Evolutionary conservation across 2,797 vertebrate genomes (phyloP).

Genomic region (Natrix natrix): DNA sequence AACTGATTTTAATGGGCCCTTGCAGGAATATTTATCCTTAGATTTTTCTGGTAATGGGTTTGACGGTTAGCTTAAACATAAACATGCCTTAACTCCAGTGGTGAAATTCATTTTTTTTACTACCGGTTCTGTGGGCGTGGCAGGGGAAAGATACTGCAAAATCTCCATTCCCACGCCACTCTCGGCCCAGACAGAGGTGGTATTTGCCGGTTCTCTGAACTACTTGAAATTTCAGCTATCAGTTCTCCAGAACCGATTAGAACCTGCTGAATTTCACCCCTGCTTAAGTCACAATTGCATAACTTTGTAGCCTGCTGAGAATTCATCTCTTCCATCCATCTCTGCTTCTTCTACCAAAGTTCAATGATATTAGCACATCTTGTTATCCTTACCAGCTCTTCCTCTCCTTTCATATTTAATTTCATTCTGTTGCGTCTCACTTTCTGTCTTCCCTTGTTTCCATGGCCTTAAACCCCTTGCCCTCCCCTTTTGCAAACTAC

Average conservation of each 20-base stretch:
- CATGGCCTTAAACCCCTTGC: neutral
- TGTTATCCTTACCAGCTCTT: neutral
- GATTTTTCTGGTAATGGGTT: conserved; percentile 44
- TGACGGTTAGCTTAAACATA: neutral
- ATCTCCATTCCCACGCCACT: too few relatives aligned
- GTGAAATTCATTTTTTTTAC: too few relatives aligned
- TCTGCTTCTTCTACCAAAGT: neutral
- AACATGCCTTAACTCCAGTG: conserved; percentile 14
- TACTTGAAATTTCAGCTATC: too few relatives aligned
- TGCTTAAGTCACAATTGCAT: neutral
- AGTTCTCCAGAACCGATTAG: too few relatives aligned
- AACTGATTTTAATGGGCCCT: conserved; percentile 48
- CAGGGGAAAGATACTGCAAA: too few relatives aligned
- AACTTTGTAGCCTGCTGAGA: neutral
- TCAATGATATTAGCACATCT: neutral
- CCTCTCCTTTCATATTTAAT: neutral
- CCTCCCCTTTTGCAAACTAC: neutral
- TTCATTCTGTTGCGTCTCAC: neutral
- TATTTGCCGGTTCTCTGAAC: too few relatives aligned
- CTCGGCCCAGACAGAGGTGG: too few relatives aligned
- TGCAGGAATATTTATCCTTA: conserved; percentile 20
- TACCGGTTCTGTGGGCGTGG: too few relatives aligned
- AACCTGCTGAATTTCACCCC: too few relatives aligned
- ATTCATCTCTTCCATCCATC: neutral
- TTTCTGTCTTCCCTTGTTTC: neutral